These are phyloP conservation scores for Acipenser oxyrinchus DNA, from an alignment of 2,797 vertebrate genomes.

Conservation along the genomic window DNA sequence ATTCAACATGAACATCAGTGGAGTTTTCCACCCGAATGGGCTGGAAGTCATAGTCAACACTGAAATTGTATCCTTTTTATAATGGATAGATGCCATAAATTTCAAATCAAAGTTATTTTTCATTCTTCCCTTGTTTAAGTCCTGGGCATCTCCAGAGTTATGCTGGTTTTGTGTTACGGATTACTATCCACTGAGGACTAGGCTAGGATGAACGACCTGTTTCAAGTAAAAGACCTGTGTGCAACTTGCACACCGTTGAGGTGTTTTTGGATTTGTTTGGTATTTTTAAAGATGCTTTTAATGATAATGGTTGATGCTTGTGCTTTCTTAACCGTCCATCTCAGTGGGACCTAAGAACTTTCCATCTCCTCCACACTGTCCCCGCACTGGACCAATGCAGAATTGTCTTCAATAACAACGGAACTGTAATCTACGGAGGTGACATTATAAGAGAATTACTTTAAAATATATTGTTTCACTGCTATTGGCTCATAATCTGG, in stretches of 20 bases:
- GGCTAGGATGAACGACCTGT: no score
- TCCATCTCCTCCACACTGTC: conserved; percentile 93
- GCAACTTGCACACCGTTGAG: no score
- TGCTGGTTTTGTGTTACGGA: no score
- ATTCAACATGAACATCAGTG: conserved; percentile 99
- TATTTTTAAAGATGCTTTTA: not conserved
- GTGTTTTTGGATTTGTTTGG: no score
- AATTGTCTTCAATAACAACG: conserved; percentile 95
- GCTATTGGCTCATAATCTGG: no score
- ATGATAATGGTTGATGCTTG: not conserved
- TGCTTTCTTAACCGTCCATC: conserved; percentile 51
- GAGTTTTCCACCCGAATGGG: conserved; percentile 94
- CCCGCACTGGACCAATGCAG: conserved; percentile 96
- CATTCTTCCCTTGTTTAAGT: not conserved
- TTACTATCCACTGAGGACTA: no score
- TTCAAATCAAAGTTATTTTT: not conserved
- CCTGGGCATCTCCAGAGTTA: no score
- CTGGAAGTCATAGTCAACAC: conserved; percentile 96
- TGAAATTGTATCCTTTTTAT: conserved; percentile 90
- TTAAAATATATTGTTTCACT: no score
- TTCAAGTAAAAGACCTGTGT: no score
- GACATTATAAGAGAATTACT: conserved; percentile 22
- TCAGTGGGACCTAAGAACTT: conserved; percentile 96
- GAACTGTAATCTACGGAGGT: conserved; percentile 98
- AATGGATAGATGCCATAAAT: not conserved